These are phyloP conservation scores for Monochamus alternatus DNA, from an alignment of 2,888 invertebrate genomes.

Conservation along the genomic window DNA sequence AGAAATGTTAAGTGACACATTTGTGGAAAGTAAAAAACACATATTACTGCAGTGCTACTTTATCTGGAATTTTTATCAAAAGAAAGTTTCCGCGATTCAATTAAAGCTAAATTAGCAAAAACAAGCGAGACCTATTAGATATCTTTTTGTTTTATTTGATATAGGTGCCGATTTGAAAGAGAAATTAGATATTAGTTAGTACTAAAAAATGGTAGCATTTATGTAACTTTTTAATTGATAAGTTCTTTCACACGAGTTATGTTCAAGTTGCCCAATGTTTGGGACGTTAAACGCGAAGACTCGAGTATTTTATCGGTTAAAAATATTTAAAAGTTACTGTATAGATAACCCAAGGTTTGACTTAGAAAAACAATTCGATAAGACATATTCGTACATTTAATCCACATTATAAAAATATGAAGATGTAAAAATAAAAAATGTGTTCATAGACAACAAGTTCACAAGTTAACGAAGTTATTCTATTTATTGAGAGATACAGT, in stretches of 20 bases:
- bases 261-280: neutral
- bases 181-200: too few species aligned
- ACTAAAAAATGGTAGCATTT: too few species aligned
- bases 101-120: too few species aligned
- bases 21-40: too few species aligned
- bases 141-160: too few species aligned
- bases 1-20: too few species aligned
- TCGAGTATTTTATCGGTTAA: slow-evolving; percentile 23
- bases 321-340: slow-evolving; percentile 25
- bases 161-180: too few species aligned
- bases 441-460: neutral
- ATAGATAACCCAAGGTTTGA: slow-evolving; percentile 27
- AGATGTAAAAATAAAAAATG: neutral
- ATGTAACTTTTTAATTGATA: too few species aligned
- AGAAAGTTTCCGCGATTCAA: too few species aligned
- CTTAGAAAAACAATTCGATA: slow-evolving; percentile 26
- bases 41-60: too few species aligned
- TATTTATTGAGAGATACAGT: neutral
- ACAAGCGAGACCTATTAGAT: too few species aligned
- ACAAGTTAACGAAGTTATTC: neutral
- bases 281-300: slow-evolving; percentile 2
- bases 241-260: neutral
- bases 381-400: slow-evolving; percentile 22
- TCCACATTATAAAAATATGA: neutral
- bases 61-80: too few species aligned